These are phyloP conservation scores for Indicator indicator DNA, from an alignment of 2,113 vertebrate species.

Conservation along the genomic window DNA sequence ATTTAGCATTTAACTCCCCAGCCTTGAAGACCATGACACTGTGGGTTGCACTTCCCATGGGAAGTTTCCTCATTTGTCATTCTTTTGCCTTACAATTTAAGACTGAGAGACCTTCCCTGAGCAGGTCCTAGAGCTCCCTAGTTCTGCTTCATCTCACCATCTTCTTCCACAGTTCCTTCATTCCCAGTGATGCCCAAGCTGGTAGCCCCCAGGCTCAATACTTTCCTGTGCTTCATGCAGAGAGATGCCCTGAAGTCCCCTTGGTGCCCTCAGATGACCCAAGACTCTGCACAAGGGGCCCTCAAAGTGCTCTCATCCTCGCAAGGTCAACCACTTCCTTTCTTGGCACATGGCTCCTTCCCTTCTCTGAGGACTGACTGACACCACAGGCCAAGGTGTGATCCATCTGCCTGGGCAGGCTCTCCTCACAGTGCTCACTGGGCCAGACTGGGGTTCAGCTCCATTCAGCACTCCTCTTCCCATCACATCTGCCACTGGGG, in stretches of 20 bases:
- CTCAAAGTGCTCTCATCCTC: background rate
- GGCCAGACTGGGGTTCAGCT: background rate
- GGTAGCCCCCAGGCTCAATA: background rate
- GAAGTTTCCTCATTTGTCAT: background rate
- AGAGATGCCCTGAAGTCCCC: background rate
- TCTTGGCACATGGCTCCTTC: background rate
- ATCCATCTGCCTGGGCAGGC: background rate
- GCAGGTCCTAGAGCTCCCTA: background rate
- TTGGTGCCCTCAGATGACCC: background rate
- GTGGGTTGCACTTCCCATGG: background rate
- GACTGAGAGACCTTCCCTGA: background rate
- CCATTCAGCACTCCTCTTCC: background rate
- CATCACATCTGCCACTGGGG: background rate
- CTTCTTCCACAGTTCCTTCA: background rate
- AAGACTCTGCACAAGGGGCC: background rate
- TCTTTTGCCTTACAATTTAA: background rate
- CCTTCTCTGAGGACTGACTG: background rate
- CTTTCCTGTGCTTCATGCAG: background rate
- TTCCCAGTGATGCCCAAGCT: background rate
- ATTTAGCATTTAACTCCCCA: background rate
- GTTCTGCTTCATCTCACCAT: background rate
- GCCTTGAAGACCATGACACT: background rate
- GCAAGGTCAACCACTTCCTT: background rate
- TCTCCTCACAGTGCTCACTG: rapidly evolving
- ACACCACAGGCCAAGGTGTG: background rate